phyloP scores from a whole-genome alignment of 53 echinoderm and acorn worm species.

The Henricia sp. region DNA sequence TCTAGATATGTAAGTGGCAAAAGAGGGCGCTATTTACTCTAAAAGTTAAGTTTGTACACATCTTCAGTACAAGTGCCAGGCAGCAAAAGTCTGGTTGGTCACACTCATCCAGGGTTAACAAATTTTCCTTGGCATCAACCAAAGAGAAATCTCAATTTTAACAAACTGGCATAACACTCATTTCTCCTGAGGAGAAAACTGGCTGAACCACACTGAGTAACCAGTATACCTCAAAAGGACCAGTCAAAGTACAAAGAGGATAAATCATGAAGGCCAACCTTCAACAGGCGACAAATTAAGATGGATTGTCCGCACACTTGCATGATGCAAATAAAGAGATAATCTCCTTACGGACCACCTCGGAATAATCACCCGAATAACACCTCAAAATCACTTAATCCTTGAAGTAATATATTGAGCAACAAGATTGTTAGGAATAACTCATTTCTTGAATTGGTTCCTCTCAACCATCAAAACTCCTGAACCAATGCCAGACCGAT shows the following conservation, averaged over 20 bases:
- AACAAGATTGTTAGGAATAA: background rate
- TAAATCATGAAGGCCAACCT: no score
- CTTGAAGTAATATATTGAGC: no score
- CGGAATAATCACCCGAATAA: no score
- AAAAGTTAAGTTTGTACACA: no score
- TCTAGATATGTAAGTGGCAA: no score
- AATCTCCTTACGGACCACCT: background rate
- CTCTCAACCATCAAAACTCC: background rate
- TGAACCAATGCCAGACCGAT: background rate
- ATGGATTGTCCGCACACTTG: background rate
- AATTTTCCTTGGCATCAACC: background rate
- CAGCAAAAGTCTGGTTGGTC: no score
- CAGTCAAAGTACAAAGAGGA: no score
- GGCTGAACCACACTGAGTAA: background rate
- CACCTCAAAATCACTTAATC: no score
- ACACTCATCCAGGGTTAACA: background rate
- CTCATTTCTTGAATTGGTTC: background rate
- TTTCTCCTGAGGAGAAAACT: background rate
- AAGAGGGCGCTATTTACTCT: no score
- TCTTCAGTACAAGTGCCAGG: no score
- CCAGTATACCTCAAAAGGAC: no score
- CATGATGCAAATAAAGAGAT: background rate
- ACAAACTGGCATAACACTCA: background rate
- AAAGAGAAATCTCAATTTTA: background rate
- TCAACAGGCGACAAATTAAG: no score